Evolutionary conservation across 2,888 invertebrate species (phyloP), one percentile per base, ranked within the genome.

Genomic region (Actias luna): DNA sequence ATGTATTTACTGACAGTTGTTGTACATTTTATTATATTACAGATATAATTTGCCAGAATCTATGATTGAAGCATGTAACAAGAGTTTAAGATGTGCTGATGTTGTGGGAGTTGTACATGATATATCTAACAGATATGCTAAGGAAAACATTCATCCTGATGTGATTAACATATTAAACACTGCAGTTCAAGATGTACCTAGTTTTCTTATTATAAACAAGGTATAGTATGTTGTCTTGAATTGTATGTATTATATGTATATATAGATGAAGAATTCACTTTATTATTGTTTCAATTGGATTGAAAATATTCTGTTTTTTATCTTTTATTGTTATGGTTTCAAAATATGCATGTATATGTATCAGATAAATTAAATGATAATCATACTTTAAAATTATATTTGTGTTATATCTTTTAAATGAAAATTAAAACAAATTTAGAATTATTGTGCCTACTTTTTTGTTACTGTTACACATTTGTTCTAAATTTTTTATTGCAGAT

Each of bases 171-270:
- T 97, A 64, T 87, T 99, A 4, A 93, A 25, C 46, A 25, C 95
- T 68, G 82, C 94, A 10, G 93, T 95, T 76, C 88, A 93, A 0
- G 82, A 93, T 5, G 88, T 93, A 64, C 94, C 95, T 0, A 94
- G 95, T 72, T 94, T 99, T 76, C 92, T 99, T 22, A 94, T 99
- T 63, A 87, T 99, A 22, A 99, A 99, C 85, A 99, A 99, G 94
- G 96, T 97, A 80, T 12, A 29, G 46, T 25, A 25, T 25, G 12
- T 50, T 25, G 5, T 50, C 10, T 25, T 50, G 25, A 50, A 50
- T 50, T 50, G 4, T 50, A 10, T 50, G 12, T 50, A 2, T 25
- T 25, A 7, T 18, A 8, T 22, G 12, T 22, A 22, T 46, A 22
- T 8, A 46, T 22, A 14, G 3, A 12, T 3, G 18, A 22, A 8